Evolutionary conservation across 2,113 vertebrate genomes (phyloP).

Genomic region (Indicator maculatus): DNA sequence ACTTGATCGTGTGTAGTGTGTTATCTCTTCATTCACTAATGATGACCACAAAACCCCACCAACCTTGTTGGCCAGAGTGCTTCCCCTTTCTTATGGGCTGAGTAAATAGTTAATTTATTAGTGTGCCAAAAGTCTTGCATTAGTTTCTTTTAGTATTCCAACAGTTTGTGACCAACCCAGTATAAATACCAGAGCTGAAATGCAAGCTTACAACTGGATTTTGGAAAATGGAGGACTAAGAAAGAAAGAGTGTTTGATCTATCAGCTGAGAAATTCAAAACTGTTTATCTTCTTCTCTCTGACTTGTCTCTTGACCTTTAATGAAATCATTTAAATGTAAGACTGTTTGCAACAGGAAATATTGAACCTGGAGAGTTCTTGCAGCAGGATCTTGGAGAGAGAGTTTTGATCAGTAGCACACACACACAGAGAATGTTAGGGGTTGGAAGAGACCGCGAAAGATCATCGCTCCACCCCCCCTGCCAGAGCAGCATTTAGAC

Average conservation of each 20-base stretch:
- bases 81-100: not conserved
- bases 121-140: not conserved
- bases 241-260: not conserved
- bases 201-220: not conserved
- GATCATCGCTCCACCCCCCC: no score
- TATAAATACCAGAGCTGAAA: not conserved
- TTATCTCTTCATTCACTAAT: not conserved
- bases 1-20: not conserved
- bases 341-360: not conserved
- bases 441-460: no score
- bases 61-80: not conserved
- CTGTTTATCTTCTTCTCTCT: not conserved
- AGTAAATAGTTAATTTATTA: not conserved
- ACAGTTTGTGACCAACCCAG: not conserved
- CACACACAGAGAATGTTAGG: no score
- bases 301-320: not conserved
- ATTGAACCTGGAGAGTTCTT: not conserved
- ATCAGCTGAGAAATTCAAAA: not conserved
- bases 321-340: not conserved
- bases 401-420: not conserved
- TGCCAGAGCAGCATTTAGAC: no score
- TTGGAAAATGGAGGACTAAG: not conserved
- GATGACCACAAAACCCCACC: not conserved
- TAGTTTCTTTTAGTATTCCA: not conserved
- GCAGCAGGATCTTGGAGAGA: not conserved